Percentiles rank a stretch among this genome's conserved stretches.
Conservation (phyloP, 2,113 vertebrate species). For the Macquaria ambigua region DNA sequence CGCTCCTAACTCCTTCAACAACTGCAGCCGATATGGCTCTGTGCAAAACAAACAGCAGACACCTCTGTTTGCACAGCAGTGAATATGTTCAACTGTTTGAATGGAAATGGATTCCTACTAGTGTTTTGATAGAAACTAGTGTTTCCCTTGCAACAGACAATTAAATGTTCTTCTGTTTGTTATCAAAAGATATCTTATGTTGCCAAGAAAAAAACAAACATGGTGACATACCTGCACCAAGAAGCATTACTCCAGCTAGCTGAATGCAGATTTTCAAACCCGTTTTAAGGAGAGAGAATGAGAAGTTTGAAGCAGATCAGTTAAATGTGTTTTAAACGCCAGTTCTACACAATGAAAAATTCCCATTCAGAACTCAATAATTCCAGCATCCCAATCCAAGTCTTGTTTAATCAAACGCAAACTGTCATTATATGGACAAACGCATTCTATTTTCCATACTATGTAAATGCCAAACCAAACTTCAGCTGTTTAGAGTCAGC, state of each 20-base stretch:
- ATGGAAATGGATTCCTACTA: neutral
- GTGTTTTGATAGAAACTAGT: neutral
- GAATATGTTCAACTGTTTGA: neutral
- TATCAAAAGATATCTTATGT: neutral
- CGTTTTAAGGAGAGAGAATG: neutral
- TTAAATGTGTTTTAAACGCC: neutral
- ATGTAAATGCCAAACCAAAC: neutral
- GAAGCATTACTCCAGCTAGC: neutral
- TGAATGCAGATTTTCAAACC: neutral
- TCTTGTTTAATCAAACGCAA: neutral
- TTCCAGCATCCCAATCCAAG: neutral
- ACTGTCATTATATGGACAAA: neutral
- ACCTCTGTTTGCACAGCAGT: constrained; percentile 17
- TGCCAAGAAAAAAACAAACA: neutral
- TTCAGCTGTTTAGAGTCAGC: neutral
- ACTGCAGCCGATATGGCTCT: neutral
- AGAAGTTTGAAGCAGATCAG: neutral
- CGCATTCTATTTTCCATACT: neutral
- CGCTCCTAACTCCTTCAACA: neutral
- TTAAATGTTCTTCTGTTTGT: neutral
- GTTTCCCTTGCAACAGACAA: neutral
- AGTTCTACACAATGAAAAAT: neutral
- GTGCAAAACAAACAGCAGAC: constrained; percentile 11
- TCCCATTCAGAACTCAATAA: neutral
- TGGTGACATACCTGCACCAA: neutral